Percentiles rank a stretch among this genome's conserved stretches.
These are phyloP conservation scores for Bos javanicus DNA, from an alignment of 2,113 vertebrate species.

Conservation along the genomic window DNA sequence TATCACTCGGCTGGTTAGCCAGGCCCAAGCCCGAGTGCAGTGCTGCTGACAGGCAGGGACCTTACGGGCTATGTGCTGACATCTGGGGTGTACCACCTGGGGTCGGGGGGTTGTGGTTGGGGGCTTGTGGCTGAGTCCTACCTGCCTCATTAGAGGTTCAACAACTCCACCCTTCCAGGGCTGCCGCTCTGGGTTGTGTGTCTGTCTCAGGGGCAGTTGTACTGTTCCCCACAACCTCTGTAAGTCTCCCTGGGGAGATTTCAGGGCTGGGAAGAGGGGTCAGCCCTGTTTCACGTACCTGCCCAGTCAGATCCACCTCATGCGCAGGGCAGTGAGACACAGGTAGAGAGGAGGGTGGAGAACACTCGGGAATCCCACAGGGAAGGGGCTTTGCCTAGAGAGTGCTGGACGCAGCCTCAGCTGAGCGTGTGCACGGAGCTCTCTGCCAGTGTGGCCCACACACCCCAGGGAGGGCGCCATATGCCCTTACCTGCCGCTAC, in stretches of 20 bases:
- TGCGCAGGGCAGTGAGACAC: neutral
- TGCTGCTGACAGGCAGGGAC: neutral
- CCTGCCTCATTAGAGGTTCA: neutral
- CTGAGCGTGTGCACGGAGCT: neutral
- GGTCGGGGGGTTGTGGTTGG: too few relatives aligned
- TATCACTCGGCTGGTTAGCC: neutral
- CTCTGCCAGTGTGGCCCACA: accelerated
- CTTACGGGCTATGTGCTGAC: neutral
- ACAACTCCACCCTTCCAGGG: neutral
- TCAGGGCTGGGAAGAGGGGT: neutral
- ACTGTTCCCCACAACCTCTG: neutral
- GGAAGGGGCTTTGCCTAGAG: neutral
- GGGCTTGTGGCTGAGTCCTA: neutral
- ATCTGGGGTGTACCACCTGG: neutral
- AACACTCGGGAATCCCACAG: neutral
- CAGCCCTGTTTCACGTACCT: neutral
- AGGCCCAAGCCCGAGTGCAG: neutral
- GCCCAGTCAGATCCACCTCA: neutral
- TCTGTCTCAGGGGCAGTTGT: neutral
- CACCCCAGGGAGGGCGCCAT: accelerated
- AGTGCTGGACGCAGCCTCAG: neutral
- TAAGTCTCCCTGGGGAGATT: neutral
- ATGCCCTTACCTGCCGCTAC: slow-evolving; percentile 92
- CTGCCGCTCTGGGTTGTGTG: neutral
- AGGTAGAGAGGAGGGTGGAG: neutral